phyloP scores from a whole-genome alignment of 1,140 invertebrate genomes.

The Drosophila azteca region DNA sequence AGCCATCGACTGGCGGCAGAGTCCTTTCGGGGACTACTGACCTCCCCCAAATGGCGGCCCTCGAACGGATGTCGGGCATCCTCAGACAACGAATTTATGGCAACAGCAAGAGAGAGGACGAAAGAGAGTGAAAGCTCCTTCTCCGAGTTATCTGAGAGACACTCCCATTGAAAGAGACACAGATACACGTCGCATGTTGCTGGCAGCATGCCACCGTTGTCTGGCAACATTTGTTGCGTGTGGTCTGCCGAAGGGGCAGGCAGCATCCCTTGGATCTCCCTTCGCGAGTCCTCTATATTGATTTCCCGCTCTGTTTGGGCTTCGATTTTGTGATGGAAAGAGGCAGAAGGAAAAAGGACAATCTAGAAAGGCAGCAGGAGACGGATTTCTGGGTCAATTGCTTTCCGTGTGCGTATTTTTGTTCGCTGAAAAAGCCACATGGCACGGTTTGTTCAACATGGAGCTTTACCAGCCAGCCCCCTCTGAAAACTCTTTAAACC shows the following conservation, averaged over 20 bases:
- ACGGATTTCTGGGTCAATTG: conserved; percentile 49
- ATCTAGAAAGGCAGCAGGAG: background rate
- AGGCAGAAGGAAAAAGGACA: background rate
- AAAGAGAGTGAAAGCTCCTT: conserved; percentile 35
- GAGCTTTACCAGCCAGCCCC: too few relatives aligned
- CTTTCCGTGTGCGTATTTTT: conserved; percentile 13
- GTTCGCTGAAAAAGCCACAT: conserved; percentile 23
- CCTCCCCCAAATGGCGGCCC: conserved; percentile 21
- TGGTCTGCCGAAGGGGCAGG: background rate
- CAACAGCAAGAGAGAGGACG: conserved; percentile 4
- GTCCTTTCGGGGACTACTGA: conserved; percentile 13
- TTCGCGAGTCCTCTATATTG: conserved; percentile 21
- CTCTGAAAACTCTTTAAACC: conserved; percentile 19
- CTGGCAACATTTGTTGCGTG: conserved; percentile 27
- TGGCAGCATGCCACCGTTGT: conserved; percentile 22
- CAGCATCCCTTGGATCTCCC: conserved; percentile 7
- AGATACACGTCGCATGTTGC: conserved; percentile 9
- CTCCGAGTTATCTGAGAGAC: conserved; percentile 22
- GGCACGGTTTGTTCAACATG: too few relatives aligned
- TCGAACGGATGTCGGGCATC: conserved; percentile 5
- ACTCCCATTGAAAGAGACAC: background rate
- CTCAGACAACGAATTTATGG: conserved; percentile 33
- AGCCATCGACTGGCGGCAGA: conserved; percentile 29
- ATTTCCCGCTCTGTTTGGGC: conserved; percentile 41
- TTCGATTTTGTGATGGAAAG: conserved; percentile 34